Evolutionary conservation across 2,113 vertebrate species (phyloP).

Genomic region (Saguinus imperator): DNA sequence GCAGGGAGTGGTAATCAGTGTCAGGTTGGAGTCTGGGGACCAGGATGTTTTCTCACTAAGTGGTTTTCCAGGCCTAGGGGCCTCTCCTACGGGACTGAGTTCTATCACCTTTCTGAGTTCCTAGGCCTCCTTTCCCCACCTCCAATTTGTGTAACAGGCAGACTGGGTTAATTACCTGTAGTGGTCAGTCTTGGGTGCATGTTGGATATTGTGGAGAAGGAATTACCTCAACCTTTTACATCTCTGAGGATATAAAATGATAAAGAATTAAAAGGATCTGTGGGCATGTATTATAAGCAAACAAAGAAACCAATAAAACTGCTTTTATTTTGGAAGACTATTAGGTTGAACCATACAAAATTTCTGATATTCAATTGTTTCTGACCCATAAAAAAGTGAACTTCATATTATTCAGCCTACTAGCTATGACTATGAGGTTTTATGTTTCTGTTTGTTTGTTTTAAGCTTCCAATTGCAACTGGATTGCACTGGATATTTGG

Average conservation of each 20-base stretch:
- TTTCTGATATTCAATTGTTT: not conserved
- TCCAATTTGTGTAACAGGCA: not conserved
- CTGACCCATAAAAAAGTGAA: not conserved
- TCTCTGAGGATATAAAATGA: conserved; percentile 13
- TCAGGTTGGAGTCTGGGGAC: conserved; percentile 59
- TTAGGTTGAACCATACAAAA: not conserved
- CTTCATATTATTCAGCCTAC: not conserved
- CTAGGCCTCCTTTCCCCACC: not conserved
- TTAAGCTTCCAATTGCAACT: not conserved
- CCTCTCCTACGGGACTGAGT: not conserved
- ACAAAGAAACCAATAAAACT: not conserved
- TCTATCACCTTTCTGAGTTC: not conserved
- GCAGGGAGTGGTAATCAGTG: conserved; percentile 15
- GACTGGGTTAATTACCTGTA: not conserved
- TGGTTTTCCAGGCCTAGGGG: conserved; percentile 61
- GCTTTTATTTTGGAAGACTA: not conserved
- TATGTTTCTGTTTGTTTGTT: not conserved
- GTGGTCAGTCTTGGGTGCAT: not conserved
- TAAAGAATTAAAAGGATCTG: not conserved
- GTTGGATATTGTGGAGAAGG: not conserved
- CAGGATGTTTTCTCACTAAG: conserved; percentile 62
- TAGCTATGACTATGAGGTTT: not conserved
- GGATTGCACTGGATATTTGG: not conserved
- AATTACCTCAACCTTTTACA: not conserved
- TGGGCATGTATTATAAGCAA: not conserved